A percentile compares a stretch with the other conserved stretches of the same genome.
phyloP scores from a whole-genome alignment of 2,113 vertebrate species.

The Ophiodon elongatus region DNA sequence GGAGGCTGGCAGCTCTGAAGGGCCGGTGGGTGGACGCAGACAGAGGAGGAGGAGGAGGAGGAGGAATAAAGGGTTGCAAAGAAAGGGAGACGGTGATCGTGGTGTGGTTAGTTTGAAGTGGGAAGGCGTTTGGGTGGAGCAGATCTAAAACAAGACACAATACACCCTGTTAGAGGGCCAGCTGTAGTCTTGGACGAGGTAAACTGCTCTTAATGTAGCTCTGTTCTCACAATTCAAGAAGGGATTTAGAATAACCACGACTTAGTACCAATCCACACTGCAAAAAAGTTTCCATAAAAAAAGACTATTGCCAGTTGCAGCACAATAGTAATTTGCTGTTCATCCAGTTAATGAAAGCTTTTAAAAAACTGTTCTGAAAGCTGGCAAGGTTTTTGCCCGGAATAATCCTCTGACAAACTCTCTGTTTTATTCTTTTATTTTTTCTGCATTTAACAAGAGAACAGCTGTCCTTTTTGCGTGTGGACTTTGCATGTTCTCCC shows the following conservation, averaged over 20 bases:
- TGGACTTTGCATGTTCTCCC: neutral
- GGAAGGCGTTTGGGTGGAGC: constrained; percentile 38
- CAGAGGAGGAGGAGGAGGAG: constrained; percentile 27
- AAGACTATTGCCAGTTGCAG: neutral
- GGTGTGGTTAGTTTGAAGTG: constrained; percentile 47
- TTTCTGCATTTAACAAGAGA: neutral
- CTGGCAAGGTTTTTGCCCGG: neutral
- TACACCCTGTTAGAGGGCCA: neutral
- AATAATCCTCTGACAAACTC: constrained; percentile 15
- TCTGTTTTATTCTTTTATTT: neutral
- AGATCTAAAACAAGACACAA: constrained; percentile 15
- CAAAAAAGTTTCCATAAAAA: neutral
- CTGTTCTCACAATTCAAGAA: neutral
- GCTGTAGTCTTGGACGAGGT: neutral
- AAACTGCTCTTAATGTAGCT: neutral
- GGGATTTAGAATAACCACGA: neutral
- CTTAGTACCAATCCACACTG: neutral
- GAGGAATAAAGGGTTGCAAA: constrained; percentile 38
- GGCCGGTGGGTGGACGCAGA: constrained; percentile 52
- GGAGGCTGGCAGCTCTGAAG: constrained; percentile 31
- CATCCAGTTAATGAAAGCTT: constrained; percentile 16
- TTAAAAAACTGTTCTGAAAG: constrained; percentile 14
- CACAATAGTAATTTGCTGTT: neutral
- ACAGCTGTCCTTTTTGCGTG: constrained; percentile 20
- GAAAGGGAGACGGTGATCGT: constrained; percentile 44